Evolutionary conservation across 2,113 vertebrate genomes (phyloP).

Genomic region (Lagopus leucura): DNA sequence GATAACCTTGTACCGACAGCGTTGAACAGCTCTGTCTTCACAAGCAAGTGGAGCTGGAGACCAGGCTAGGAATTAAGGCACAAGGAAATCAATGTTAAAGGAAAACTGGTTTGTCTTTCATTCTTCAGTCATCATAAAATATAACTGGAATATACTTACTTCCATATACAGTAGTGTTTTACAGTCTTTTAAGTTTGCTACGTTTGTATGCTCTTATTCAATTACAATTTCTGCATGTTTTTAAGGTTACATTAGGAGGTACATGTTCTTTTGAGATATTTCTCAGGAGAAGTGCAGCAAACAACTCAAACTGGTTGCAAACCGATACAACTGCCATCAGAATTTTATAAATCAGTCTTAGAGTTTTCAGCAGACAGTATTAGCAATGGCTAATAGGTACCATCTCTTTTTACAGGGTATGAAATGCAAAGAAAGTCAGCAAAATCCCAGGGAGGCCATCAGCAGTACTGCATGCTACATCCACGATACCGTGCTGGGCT

Average conservation of each 20-base stretch:
- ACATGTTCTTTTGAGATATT: background rate
- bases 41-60: background rate
- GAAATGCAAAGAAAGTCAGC: background rate
- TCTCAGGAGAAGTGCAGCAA: no score
- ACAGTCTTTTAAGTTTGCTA: background rate
- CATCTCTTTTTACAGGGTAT: background rate
- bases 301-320: background rate
- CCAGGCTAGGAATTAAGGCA: background rate
- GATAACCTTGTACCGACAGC: background rate
- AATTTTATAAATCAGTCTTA: background rate
- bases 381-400: background rate
- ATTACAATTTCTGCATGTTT: background rate
- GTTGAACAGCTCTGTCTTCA: background rate
- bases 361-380: background rate
- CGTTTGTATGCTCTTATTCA: background rate
- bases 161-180: background rate
- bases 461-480: background rate
- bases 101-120: background rate
- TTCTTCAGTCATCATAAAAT: background rate
- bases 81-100: background rate
- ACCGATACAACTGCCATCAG: background rate
- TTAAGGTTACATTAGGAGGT: background rate
- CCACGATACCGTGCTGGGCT: accelerated
- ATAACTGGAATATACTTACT: background rate
- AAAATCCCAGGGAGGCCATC: background rate